These are phyloP conservation scores for Scolopax mira DNA, from an alignment of 2,113 vertebrate genomes.

Conservation along the genomic window DNA sequence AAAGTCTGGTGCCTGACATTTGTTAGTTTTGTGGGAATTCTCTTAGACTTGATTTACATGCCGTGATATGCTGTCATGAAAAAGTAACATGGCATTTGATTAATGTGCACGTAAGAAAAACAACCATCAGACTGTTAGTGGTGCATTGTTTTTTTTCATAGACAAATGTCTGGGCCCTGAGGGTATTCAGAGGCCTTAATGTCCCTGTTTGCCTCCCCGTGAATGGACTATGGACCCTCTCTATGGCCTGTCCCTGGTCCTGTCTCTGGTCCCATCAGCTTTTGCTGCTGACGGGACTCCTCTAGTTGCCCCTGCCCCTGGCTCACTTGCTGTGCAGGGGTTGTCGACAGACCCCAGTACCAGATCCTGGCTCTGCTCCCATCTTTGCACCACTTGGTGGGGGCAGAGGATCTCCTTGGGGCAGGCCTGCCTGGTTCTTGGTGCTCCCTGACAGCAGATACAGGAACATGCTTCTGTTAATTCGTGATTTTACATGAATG, in stretches of 20 bases:
- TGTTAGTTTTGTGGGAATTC: not conserved
- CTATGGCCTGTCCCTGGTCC: not conserved
- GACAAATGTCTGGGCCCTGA: not conserved
- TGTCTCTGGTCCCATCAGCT: not conserved
- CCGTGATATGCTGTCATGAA: not conserved
- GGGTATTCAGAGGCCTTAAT: not conserved
- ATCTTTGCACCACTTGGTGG: accelerated
- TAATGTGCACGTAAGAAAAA: not conserved
- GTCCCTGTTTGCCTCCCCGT: not conserved
- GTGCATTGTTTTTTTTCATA: not conserved
- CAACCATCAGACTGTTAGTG: not conserved
- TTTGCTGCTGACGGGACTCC: not conserved
- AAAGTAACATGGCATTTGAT: not conserved
- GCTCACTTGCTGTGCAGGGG: not conserved
- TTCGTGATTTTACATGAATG: not conserved
- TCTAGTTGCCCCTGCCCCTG: not conserved
- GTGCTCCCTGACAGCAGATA: not conserved
- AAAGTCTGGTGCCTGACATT: not conserved
- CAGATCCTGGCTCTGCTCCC: not conserved
- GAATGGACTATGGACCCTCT: not conserved
- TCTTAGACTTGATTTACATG: not conserved
- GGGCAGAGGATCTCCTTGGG: not conserved
- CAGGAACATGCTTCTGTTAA: not conserved
- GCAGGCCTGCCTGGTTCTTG: not conserved
- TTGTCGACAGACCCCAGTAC: accelerated